Percentiles rank a stretch among this genome's conserved stretches.
phyloP scores from a whole-genome alignment of 2,888 invertebrate genomes.

The Exephanes ischioxanthus region DNA sequence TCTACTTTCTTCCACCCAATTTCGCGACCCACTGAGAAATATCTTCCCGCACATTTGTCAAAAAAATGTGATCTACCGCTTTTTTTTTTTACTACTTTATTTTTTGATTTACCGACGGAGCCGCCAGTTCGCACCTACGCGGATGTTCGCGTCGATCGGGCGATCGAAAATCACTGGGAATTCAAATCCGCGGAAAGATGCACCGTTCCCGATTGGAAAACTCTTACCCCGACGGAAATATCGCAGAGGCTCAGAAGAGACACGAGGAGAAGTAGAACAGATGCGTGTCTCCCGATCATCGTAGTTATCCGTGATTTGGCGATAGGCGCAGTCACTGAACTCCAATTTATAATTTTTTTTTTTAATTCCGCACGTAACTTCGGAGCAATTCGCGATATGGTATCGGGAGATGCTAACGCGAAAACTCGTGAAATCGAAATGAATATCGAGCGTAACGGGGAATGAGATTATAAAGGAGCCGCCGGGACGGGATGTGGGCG shows the following conservation, averaged over 20 bases:
- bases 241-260: conserved; percentile 66
- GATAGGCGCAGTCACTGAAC: not conserved
- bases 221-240: conserved; percentile 75
- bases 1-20: not conserved
- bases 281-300: conserved; percentile 51
- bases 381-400: not conserved
- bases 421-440: conserved; percentile 63
- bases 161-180: not conserved
- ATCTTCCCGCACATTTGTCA: not conserved
- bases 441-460: conserved; percentile 57
- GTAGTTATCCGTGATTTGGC: conserved; percentile 3
- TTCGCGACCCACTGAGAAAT: not conserved
- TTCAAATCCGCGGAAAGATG: conserved; percentile 1
- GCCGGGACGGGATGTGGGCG: conserved; percentile 83
- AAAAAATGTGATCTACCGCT: not conserved
- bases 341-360: conserved; percentile 16
- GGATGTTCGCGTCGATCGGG: too few species aligned
- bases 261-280: conserved; percentile 60
- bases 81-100: not conserved
- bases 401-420: conserved; percentile 50
- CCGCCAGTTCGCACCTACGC: not conserved
- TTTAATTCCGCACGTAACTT: conserved; percentile 25
- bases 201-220: not conserved
- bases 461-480: conserved; percentile 76
- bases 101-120: not conserved